A percentile compares a stretch with the other conserved stretches of the same genome.
phyloP scores from a whole-genome alignment of 2,113 vertebrate species.

The Actenoides hombroni region DNA sequence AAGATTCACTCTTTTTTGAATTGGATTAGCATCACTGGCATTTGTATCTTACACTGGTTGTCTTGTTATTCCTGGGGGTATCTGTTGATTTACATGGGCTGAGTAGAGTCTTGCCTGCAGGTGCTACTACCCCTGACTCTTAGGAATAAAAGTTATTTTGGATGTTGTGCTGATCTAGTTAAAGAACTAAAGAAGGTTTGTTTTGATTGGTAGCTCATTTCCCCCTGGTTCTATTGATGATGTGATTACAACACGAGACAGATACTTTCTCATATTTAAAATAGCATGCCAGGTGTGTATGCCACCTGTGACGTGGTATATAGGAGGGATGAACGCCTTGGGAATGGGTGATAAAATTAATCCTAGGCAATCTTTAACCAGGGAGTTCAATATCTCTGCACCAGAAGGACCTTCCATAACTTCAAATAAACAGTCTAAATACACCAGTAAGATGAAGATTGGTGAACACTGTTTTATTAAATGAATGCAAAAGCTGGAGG shows the following conservation, averaged over 20 bases:
- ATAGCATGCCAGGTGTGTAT: neutral
- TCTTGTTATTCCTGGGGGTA: neutral
- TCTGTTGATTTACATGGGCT: neutral
- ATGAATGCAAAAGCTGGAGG: slow-evolving; percentile 32
- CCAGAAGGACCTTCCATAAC: slow-evolving; percentile 7
- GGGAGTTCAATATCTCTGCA: neutral
- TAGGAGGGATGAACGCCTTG: neutral
- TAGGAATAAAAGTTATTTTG: neutral
- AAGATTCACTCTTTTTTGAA: neutral
- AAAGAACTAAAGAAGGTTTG: neutral
- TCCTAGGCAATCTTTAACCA: neutral
- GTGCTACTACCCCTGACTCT: neutral
- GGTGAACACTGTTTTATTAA: slow-evolving; percentile 31
- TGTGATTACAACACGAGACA: neutral
- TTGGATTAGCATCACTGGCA: neutral
- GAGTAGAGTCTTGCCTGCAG: neutral
- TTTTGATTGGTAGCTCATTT: neutral
- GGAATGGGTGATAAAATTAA: neutral
- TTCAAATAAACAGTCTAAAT: slow-evolving; percentile 29
- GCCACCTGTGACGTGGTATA: neutral
- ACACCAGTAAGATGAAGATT: neutral
- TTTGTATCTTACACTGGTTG: neutral
- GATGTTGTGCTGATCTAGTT: neutral
- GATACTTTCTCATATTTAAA: slow-evolving; percentile 2
- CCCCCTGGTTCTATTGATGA: neutral